These are phyloP conservation scores for Cataglyphis hispanica DNA, from an alignment of 1,140 invertebrate genomes.

Conservation along the genomic window DNA sequence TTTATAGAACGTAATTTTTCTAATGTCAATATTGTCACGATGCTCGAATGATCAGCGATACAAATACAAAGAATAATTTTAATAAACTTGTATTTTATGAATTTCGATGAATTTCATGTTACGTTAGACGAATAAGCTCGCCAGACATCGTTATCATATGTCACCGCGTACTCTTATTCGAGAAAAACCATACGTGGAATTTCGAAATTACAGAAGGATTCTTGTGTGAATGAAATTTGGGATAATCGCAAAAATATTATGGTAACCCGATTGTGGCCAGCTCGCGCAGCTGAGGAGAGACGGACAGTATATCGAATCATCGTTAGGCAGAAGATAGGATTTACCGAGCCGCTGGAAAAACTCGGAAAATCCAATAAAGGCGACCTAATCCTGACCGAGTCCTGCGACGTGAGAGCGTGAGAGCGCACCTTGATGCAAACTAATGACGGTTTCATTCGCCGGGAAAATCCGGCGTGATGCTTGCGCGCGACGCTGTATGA, in stretches of 20 bases:
- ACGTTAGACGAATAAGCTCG: no score
- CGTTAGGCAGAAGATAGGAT: slow-evolving; percentile 82
- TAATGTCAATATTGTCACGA: no score
- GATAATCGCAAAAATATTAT: slow-evolving; percentile 83
- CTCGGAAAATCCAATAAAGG: slow-evolving; percentile 73
- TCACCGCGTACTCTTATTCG: background rate
- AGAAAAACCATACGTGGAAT: slow-evolving; percentile 14
- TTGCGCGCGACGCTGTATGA: slow-evolving; percentile 20
- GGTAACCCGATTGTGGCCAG: slow-evolving; percentile 80
- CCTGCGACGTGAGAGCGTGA: slow-evolving; percentile 22
- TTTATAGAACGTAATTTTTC: background rate
- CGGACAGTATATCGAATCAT: slow-evolving; percentile 81
- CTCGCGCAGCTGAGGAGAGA: slow-evolving; percentile 43
- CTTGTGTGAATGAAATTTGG: background rate
- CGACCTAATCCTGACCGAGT: slow-evolving; percentile 77
- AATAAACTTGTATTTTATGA: background rate
- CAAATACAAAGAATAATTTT: no score
- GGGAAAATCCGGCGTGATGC: slow-evolving; percentile 17
- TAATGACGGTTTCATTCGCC: slow-evolving; percentile 79
- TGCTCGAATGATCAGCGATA: no score
- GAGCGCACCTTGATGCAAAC: slow-evolving; percentile 61
- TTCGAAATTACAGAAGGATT: background rate
- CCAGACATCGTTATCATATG: background rate
- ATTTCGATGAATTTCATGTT: background rate
- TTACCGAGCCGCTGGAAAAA: slow-evolving; percentile 76